Percentiles rank a stretch among this genome's conserved stretches.
Evolutionary conservation across 1,140 invertebrate species (phyloP).

Genomic region (Drosophila littoralis): DNA sequence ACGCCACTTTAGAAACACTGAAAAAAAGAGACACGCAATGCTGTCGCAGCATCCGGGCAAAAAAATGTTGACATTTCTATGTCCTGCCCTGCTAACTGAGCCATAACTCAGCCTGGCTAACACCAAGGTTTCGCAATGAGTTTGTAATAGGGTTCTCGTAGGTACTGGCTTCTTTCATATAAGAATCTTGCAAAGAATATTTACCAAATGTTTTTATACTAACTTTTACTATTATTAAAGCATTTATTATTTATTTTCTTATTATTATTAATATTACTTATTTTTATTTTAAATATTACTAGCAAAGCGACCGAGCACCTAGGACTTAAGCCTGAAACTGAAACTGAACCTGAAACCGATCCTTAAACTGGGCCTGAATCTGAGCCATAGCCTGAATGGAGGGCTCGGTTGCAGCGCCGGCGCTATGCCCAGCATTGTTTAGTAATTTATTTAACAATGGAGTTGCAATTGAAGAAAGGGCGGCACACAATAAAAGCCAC

Average conservation of each 20-base stretch:
- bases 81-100: constrained; percentile 18
- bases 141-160: not conserved
- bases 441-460: constrained; percentile 69
- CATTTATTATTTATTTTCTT: too few species aligned
- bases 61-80: constrained; percentile 55
- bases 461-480: constrained; percentile 15
- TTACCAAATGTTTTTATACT: too few species aligned
- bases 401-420: constrained; percentile 60
- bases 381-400: not conserved
- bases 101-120: constrained; percentile 31
- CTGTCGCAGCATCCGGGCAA: constrained; percentile 17
- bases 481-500: constrained; percentile 74
- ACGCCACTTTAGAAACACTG: constrained; percentile 21
- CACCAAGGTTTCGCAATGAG: constrained; percentile 12
- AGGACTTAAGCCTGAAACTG: not conserved
- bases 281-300: too few species aligned
- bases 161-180: too few species aligned
- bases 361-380: not conserved
- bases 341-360: not conserved
- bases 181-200: too few species aligned
- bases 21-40: constrained; percentile 8
- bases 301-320: too few species aligned
- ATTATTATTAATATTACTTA: too few species aligned
- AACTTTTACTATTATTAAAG: too few species aligned
- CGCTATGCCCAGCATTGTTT: constrained; percentile 69